These are phyloP conservation scores for Microdon myrmicae DNA, from an alignment of 2,888 invertebrate species.

Conservation along the genomic window DNA sequence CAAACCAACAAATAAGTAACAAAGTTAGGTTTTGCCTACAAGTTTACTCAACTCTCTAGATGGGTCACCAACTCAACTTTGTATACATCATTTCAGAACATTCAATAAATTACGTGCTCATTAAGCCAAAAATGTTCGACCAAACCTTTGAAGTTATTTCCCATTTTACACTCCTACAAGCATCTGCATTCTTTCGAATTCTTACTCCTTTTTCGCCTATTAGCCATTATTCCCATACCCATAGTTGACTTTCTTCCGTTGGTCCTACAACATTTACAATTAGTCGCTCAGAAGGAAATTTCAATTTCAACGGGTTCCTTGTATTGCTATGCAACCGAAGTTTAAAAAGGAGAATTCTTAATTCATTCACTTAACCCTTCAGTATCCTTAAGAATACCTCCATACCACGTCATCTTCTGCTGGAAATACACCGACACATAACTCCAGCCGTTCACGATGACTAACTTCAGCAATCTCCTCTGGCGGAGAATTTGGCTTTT, in stretches of 20 bases:
- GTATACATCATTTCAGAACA: too few relatives aligned
- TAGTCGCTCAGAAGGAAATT: too few relatives aligned
- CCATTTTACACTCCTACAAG: background rate
- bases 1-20: too few relatives aligned
- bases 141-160: too few relatives aligned
- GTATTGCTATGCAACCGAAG: slow-evolving; percentile 1
- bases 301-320: too few relatives aligned
- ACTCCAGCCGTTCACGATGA: background rate
- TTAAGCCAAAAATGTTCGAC: slow-evolving; percentile 13
- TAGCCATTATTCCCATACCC: slow-evolving; percentile 25
- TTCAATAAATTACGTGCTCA: slow-evolving; percentile 28
- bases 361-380: slow-evolving; percentile 28
- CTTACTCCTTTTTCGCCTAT: slow-evolving; percentile 1
- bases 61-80: too few relatives aligned
- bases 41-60: too few relatives aligned
- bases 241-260: slow-evolving; percentile 23
- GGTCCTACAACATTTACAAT: too few relatives aligned
- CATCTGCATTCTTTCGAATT: background rate
- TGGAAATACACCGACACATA: slow-evolving; percentile 5
- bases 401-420: too few relatives aligned
- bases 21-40: too few relatives aligned
- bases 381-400: slow-evolving; percentile 31
- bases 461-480: background rate
- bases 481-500: background rate
- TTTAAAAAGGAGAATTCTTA: slow-evolving; percentile 23